Evolutionary conservation across 2,888 invertebrate species (phyloP).

Genomic region (Alloscopus bannaensis): DNA sequence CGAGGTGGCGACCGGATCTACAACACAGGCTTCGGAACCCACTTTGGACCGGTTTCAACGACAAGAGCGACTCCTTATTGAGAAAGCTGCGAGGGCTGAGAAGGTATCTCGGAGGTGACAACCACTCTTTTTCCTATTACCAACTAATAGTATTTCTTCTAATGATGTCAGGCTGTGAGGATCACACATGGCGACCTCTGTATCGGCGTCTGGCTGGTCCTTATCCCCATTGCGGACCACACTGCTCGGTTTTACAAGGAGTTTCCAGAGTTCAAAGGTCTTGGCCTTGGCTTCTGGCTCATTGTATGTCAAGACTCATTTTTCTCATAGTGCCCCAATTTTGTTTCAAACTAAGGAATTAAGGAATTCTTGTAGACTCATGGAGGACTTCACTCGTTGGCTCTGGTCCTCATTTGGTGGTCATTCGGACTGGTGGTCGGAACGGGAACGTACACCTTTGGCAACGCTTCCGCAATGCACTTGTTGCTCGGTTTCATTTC

Average conservation of each 20-base stretch:
- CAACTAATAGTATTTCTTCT: too few species aligned
- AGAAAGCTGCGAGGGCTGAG: neutral
- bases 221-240: neutral
- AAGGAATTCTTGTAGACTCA: neutral
- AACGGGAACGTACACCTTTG: neutral
- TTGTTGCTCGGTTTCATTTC: neutral
- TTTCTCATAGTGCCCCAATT: too few species aligned
- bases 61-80: neutral
- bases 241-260: constrained; percentile 3
- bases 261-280: neutral
- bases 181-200: constrained; percentile 9
- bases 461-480: neutral
- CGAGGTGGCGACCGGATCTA: neutral
- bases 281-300: neutral
- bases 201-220: neutral
- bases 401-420: neutral
- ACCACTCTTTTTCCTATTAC: too few species aligned
- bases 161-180: too few species aligned
- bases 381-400: neutral
- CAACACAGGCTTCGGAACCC: neutral
- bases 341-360: neutral
- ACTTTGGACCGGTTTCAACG: neutral
- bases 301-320: too few species aligned
- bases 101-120: too few species aligned
- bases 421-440: neutral